Base-by-base conservation (phyloP, 2,113 vertebrate genomes). In the Elanoides forficatus region DNA sequence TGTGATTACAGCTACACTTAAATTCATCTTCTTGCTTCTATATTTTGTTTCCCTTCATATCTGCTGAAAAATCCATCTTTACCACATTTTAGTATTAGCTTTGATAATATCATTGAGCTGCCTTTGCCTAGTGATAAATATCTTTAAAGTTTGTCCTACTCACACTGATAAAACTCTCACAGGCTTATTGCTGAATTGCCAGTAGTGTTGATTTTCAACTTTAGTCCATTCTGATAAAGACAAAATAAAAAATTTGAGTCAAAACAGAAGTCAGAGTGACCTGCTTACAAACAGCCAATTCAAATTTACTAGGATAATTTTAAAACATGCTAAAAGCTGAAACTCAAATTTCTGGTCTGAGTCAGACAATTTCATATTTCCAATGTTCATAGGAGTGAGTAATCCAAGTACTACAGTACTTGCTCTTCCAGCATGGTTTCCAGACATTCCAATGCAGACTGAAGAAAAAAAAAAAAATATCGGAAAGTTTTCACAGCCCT, bases 31-130 rank as follows among this genome's bases (percentile, higher is more conserved):
- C 32, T 85, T 90, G 34, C 81, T 82, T 58, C 84, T 75, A 59
- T 45, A 95, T 79, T 87, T 96, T 89, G 56, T 89, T 87, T 92
- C 58, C 81, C 7, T 93, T 94, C 85, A 66, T 73, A 90, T 67
- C 66, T 63, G 55, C 74, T 71, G 71, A 93, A 89, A 97, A 95
- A 94, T 82, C 38, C 81, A 80, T 76, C 91, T 87, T 91, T 74
- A 53, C 74, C 27, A 68, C 18, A 40, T 82, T 89, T 88, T 59
- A 73, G n/a, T 59, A 90, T 74, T 82, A 95, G 50, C 26, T 93
- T 78, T 96, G 81, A 96, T 94, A 96, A 86, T 25, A 96, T 73
- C 91, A 55, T 66, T 81, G 50, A 90, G 92, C 85, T 93, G 91
- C 65, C 88, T 91, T 76, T 95, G 72, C 30, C 78, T 40, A 50